Evolutionary conservation across 1,140 invertebrate genomes (phyloP), one percentile per base, ranked within the genome.

Genomic region (Pinna nobilis): DNA sequence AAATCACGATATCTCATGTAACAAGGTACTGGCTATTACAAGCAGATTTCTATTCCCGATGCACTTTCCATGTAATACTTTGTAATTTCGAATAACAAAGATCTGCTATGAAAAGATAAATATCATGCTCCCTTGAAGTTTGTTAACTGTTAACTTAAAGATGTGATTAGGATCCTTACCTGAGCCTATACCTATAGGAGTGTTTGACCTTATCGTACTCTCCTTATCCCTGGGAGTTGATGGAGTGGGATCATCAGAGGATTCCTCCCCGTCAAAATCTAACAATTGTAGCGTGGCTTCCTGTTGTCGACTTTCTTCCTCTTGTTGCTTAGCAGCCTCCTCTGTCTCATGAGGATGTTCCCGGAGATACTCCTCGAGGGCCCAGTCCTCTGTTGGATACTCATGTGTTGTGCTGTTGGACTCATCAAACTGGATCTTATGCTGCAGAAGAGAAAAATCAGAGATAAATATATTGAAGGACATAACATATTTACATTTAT

Each of bases 361-460:
- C n/a, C 49, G 51, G n/a, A 84, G 60, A 55, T 81, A 84, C 18
- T 78, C 59, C 32, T 78, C 73, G 47, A 84, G 55, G 15, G 76
- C 61, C 2, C 44, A 15, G 25, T 79, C 76, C 61, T 84, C 82
- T 13, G 73, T 76, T 3, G 74, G 82, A 49, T 84, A 84, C 55
- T 84, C 82, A 51, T 72, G 70, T 6, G 50, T 35, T 13, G 35
- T 30, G n/a, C 25, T 20, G 28, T 33, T 37, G 5, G 28, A 41
- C 20, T 63, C 59, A 25, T 63, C 59, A 28, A 63, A 63, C 59
- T 63, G 59, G 37, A 63, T 63, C n/a, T 35, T 32, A n/a, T 41
- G 39, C 59, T 63, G 59, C 18, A 63, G 44, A 63, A 41, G n/a
- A 18, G n/a, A 7, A 59, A 35, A 7, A 32, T 28, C 1, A 63